Base-by-base conservation (phyloP, 2,113 vertebrate genomes). In the Macquaria australasica region DNA sequence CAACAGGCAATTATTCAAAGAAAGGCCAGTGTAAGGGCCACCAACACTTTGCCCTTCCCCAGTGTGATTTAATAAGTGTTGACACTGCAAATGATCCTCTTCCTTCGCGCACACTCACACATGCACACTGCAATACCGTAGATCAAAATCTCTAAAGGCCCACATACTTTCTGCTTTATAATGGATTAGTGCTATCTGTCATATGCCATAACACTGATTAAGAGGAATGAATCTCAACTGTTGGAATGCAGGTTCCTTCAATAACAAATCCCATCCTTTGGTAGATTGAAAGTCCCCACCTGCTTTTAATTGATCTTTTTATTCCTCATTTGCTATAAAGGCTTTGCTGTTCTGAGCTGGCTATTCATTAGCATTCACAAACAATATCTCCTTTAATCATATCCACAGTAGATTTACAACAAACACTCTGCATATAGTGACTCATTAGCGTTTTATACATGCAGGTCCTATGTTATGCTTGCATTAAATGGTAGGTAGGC, bases 1-100 rank as follows among this genome's bases (percentile, higher is more conserved):
- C 41, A 82, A 72, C 63, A 78, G 68, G 82, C 74, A 87, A 91
- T 91, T 90, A 87, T 81, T 90, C 62, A 79, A 74, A 79, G 75
- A 72, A 41, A 81, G 68, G 69, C 81, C 53, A 66, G 59, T 60
- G 74, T 74, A 73, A 64, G 73, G 86, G 86, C 64, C 84, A 83
- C 72, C 63, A 69, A 77, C 71, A 82, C 73, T 59, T 83, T 71
- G 63, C 75, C 72, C 67, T 81, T 86, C 62, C 25, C 51, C 58
- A 60, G 66, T 48, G 75, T 87, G 85, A 91, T 91, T 48, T 90
- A 83, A 85, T 89, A 43, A 53, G 68, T 72, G 55, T 83, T 51
- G 3, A 80, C 75, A 56, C 37, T 28, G 43, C 66, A 84, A 83
- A 83, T 79, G 53, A 87, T 84, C 67, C 43, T 77, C 72, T 69